Conservation (phyloP, 2,113 vertebrate species). For the Trematocara marginatum region DNA sequence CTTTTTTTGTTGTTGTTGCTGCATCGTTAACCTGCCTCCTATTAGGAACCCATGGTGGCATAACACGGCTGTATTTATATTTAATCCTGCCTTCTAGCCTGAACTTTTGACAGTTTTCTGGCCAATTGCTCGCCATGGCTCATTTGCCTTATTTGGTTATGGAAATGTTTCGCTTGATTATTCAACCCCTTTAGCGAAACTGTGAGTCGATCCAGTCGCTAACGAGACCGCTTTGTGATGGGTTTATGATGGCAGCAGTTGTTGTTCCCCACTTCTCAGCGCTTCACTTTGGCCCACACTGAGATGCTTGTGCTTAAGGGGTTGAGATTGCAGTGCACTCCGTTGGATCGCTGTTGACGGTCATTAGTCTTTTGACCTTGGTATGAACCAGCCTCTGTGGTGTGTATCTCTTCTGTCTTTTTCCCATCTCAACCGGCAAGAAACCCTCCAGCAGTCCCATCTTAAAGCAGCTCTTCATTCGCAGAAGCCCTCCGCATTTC, state of each 20-base stretch:
- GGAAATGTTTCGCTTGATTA: constrained; percentile 55
- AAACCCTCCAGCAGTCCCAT: not conserved
- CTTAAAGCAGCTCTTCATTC: not conserved
- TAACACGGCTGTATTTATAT: not conserved
- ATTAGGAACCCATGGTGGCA: not conserved
- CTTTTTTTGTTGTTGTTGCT: not conserved
- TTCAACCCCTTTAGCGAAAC: constrained; percentile 40
- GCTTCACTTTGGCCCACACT: constrained; percentile 19
- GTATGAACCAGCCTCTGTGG: constrained; percentile 8
- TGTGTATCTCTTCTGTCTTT: not conserved
- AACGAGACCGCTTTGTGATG: constrained; percentile 32
- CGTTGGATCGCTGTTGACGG: constrained; percentile 33
- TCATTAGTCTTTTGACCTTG: constrained; percentile 50
- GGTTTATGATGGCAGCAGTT: constrained; percentile 19
- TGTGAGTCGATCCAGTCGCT: constrained; percentile 2
- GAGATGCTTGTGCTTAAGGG: constrained; percentile 26
- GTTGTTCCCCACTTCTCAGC: not conserved
- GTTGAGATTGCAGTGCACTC: constrained; percentile 5
- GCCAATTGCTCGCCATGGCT: constrained; percentile 45
- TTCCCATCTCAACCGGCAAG: not conserved
- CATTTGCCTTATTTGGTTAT: constrained; percentile 55
- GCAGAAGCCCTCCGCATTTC: not conserved
- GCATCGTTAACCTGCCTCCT: constrained; percentile 7
- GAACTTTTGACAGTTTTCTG: constrained; percentile 55
- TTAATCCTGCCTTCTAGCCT: constrained; percentile 39